These are phyloP conservation scores for Steatornis caripensis DNA, from an alignment of 2,113 vertebrate genomes.

Conservation along the genomic window DNA sequence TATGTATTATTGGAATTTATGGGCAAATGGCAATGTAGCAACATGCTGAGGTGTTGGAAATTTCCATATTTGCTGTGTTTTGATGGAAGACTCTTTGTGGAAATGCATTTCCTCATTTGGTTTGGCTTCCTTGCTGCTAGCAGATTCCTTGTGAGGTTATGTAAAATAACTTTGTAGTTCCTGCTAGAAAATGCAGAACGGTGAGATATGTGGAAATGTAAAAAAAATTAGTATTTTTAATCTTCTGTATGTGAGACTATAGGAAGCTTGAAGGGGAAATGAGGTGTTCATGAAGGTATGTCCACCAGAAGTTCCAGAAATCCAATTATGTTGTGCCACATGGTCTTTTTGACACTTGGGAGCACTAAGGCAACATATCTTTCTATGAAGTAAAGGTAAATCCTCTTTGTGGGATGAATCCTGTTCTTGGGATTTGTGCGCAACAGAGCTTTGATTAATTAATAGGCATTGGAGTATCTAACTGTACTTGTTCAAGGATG, in stretches of 20 bases:
- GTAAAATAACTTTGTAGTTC: not conserved
- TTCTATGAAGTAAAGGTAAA: not conserved
- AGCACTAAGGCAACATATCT: not conserved
- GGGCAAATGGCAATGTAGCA: conserved; percentile 8
- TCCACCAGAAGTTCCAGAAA: not conserved
- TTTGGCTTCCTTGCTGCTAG: not conserved
- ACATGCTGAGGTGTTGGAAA: conserved; percentile 39
- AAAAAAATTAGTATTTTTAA: not conserved
- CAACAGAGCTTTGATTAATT: not conserved
- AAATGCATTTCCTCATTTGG: conserved; percentile 6
- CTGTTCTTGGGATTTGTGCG: not conserved
- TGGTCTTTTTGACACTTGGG: not conserved
- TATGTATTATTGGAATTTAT: conserved; percentile 42
- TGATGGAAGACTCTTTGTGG: not conserved
- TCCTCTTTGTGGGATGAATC: not conserved
- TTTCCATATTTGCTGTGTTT: conserved; percentile 24
- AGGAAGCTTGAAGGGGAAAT: not conserved
- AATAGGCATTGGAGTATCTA: not conserved
- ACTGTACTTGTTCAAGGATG: not conserved
- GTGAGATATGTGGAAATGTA: not conserved
- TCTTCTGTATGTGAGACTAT: not conserved
- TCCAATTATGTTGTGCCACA: not conserved
- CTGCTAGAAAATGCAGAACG: not conserved
- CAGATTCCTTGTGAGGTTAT: not conserved
- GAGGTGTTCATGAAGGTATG: not conserved